Evolutionary conservation across 2,888 invertebrate genomes (phyloP).

Genomic region (Leptopilina myrica): DNA sequence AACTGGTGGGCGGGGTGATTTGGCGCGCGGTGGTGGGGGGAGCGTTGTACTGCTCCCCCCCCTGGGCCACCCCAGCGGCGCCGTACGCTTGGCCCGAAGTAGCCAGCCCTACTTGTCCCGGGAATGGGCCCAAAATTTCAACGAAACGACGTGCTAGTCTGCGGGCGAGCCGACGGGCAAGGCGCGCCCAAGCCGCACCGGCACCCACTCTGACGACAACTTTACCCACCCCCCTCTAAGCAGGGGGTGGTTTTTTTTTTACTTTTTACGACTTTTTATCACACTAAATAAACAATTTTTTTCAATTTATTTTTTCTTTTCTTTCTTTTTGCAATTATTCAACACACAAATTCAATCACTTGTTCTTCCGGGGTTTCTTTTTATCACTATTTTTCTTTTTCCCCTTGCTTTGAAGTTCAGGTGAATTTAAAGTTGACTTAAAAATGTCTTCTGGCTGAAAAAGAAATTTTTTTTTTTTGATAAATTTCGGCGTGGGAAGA

Average conservation of each 20-base stretch:
- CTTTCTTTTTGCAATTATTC: not conserved
- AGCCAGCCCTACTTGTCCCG: conserved; percentile 67
- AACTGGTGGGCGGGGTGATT: conserved; percentile 60
- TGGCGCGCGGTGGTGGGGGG: conserved; percentile 63
- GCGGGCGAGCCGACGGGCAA: conserved; percentile 78
- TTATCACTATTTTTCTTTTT: conserved; percentile 31
- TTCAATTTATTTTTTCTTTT: no score
- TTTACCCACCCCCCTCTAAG: conserved; percentile 78
- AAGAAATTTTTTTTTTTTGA: no score
- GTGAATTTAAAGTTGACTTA: conserved; percentile 14
- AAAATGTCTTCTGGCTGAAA: conserved; percentile 47
- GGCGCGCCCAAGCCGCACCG: conserved; percentile 83
- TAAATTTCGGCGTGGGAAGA: no score
- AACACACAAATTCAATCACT: conserved; percentile 38
- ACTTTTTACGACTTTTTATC: conserved; percentile 3
- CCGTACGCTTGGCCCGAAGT: conserved; percentile 61
- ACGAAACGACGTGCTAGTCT: conserved; percentile 76
- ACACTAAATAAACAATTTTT: conserved; percentile 38
- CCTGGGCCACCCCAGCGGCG: conserved; percentile 63
- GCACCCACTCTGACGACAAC: conserved; percentile 80
- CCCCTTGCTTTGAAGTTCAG: conserved; percentile 38
- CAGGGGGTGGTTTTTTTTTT: conserved; percentile 78
- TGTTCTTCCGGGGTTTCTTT: conserved; percentile 35
- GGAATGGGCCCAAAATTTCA: conserved; percentile 78
- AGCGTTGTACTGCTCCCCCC: conserved; percentile 62